Evolutionary conservation across 2,113 vertebrate genomes (phyloP), one percentile per base, ranked within the genome.

Genomic region (Albula goreensis): DNA sequence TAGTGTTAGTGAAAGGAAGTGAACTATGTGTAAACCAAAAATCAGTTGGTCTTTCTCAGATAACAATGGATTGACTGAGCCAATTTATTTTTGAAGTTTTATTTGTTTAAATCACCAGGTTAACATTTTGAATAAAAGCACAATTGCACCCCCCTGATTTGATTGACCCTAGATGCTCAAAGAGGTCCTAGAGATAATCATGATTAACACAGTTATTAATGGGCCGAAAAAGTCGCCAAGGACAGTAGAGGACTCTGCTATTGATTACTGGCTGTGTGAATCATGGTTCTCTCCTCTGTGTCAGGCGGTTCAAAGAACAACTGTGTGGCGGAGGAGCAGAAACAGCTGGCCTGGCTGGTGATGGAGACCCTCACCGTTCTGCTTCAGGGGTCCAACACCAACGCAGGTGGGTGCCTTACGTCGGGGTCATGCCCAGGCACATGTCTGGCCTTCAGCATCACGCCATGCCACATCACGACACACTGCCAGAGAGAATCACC

Each of bases 361-460:
- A 99, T 99, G 98, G 98, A 99, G 92, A 97, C 97, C 0, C 94
- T 99, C 88, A 99, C 97, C 2, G 96, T 97, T 77, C 95, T 99
- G 1, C 96, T 99, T 83, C 98, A 99, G 91, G 97, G 97, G 86
- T 99, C 98, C 83, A 98, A 98, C 93, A 98, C 97, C 87, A 99
- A 98, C 89, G 98, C 97, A 95, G 96, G 97, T 97, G 88, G 92
- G 92, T 87, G 85, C 2, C 92, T 0, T 91, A 91, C 88, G 90
- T 90, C 92, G 85, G 7, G 6, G 7, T 56, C 53, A 9, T 2
- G 6, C 53, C 12, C 53, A 9, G 6, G 6, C 53, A 9, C 53
- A 6, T 56, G 7, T 56, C 53, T 56, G 7, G 6, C 53, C 12
- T 56, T 56, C 53, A 56, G 7, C 53, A 9, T 56, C 53, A 9